Conservation (phyloP, 2,797 vertebrate species). For the Pyrocephalus nanus region DNA sequence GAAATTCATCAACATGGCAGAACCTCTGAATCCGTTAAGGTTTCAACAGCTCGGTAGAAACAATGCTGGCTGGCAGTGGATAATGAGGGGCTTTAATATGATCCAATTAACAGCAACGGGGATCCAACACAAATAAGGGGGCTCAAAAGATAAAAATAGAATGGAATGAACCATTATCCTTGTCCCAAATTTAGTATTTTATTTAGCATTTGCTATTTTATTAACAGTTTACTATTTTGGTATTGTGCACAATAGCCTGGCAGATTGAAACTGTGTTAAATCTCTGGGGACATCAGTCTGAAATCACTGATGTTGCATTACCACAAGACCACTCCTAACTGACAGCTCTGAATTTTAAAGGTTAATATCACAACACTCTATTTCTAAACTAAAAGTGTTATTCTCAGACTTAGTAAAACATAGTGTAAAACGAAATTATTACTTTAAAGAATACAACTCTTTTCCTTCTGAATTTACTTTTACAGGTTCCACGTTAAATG, state of each 20-base stretch:
- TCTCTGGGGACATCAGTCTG: background rate
- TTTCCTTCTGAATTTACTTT: conserved; percentile 21
- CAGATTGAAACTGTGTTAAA: background rate
- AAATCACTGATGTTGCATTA: background rate
- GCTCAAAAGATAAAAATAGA: background rate
- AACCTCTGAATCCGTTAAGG: background rate
- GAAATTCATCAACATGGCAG: background rate
- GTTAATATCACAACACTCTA: background rate
- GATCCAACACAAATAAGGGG: background rate
- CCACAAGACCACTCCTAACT: background rate
- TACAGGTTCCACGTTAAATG: background rate
- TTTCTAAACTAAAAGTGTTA: background rate
- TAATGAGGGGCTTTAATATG: background rate
- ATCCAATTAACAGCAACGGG: background rate
- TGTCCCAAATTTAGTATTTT: background rate
- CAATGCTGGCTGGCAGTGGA: background rate
- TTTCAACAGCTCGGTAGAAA: background rate
- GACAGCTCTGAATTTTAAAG: background rate
- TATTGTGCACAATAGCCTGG: background rate
- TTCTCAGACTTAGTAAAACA: background rate
- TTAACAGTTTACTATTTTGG: background rate
- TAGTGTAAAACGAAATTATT: background rate
- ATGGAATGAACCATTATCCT: background rate
- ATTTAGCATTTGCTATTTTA: background rate
- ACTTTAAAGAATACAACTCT: background rate